A percentile compares a stretch with the other conserved stretches of the same genome.
Conservation (phyloP, 1,140 invertebrate species). For the Drosophila sp. region DNA sequence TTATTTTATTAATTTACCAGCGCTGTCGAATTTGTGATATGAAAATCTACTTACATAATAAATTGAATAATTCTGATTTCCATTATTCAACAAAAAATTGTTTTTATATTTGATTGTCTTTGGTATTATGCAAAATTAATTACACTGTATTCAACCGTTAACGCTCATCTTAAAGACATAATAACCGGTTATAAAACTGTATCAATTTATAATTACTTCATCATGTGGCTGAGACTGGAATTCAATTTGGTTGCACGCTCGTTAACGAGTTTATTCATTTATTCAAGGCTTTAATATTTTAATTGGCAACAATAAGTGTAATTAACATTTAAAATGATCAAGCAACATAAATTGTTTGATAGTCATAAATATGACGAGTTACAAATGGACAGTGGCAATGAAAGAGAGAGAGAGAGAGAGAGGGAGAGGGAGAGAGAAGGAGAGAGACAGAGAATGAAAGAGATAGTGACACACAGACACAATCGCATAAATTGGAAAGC, state of each 20-base stretch:
- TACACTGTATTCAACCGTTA: background rate
- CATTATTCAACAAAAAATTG: too few species aligned
- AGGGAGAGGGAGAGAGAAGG: conserved; percentile 12
- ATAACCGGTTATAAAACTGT: background rate
- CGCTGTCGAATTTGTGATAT: too few species aligned
- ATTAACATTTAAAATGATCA: conserved; percentile 75
- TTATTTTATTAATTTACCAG: too few species aligned
- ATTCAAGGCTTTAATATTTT: conserved; percentile 43
- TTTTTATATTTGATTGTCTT: too few species aligned
- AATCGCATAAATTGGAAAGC: conserved; percentile 35
- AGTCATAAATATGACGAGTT: conserved; percentile 50
- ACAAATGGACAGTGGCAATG: too few species aligned
- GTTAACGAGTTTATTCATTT: background rate
- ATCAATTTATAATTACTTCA: conserved; percentile 8
- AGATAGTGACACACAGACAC: background rate
- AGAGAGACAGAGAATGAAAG: conserved; percentile 28
- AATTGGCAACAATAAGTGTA: conserved; percentile 55
- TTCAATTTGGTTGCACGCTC: conserved; percentile 1
- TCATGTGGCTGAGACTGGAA: background rate
- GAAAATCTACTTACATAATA: too few species aligned
- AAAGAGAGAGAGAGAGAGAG: conserved; percentile 12
- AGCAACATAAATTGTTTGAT: conserved; percentile 62
- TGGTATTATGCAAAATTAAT: too few species aligned
- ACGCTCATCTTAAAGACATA: background rate
- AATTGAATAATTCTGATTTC: too few species aligned